A percentile compares a stretch with the other conserved stretches of the same genome.
Evolutionary conservation across 2,113 vertebrate species (phyloP).

Genomic region (Engystomops pustulosus): DNA sequence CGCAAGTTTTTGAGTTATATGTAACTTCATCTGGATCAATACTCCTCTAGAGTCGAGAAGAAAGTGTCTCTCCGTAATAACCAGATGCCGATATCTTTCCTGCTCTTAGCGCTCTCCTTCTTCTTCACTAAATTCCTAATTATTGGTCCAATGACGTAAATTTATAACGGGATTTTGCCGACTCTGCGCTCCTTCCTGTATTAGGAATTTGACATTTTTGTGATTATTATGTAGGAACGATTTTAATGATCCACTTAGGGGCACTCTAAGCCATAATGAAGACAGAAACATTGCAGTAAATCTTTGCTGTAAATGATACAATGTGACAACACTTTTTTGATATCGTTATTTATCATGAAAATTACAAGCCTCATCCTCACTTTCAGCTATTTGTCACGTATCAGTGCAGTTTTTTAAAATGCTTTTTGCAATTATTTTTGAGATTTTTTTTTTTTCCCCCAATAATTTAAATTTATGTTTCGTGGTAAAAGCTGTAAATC

Average conservation of each 20-base stretch:
- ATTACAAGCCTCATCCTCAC: conserved; percentile 43
- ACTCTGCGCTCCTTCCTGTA: conserved; percentile 9
- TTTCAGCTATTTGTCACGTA: conserved; percentile 49
- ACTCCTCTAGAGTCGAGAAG: background rate
- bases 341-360: conserved; percentile 53
- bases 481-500: background rate
- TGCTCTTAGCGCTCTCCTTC: background rate
- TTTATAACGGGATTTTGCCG: conserved; percentile 35
- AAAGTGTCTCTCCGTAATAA: background rate
- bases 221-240: conserved; percentile 52
- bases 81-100: background rate
- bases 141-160: conserved; percentile 17
- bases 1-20: background rate
- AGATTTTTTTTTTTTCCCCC: background rate
- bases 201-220: background rate
- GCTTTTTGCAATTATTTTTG: conserved; percentile 2
- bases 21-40: background rate
- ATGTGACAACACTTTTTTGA: conserved; percentile 48
- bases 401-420: background rate
- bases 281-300: conserved; percentile 20
- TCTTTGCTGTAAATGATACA: conserved; percentile 48
- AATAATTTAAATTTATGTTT: conserved; percentile 41
- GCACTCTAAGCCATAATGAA: conserved; percentile 48
- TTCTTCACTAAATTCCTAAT: background rate
- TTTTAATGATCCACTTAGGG: conserved; percentile 54